These are phyloP conservation scores for Drosophila dunni DNA, from an alignment of 1,140 invertebrate species.

Conservation along the genomic window DNA sequence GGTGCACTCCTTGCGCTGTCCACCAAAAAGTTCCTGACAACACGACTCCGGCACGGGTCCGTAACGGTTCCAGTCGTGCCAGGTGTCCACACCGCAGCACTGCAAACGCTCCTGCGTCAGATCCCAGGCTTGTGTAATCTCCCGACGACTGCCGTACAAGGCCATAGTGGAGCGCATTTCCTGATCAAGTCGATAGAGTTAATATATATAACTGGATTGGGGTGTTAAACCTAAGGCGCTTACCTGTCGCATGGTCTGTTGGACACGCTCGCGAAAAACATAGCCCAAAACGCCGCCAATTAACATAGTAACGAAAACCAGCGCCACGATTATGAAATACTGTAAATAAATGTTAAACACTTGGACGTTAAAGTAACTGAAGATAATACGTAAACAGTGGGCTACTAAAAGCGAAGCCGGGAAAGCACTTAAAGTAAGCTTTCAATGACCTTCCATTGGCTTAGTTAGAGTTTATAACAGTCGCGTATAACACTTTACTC, in stretches of 20 bases:
- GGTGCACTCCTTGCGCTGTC: conserved; percentile 88
- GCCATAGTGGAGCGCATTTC: conserved; percentile 92
- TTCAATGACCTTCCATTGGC: background rate
- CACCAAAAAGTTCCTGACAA: conserved; percentile 89
- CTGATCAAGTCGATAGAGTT: conserved; percentile 49
- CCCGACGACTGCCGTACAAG: conserved; percentile 88
- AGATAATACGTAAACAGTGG: conserved; percentile 9
- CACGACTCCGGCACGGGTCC: conserved; percentile 91
- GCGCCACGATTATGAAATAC: conserved; percentile 94
- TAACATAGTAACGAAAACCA: conserved; percentile 94
- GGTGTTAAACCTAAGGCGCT: background rate
- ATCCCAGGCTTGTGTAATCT: conserved; percentile 93
- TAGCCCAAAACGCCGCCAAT: conserved; percentile 95
- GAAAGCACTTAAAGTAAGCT: background rate
- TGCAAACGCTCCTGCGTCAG: conserved; percentile 91
- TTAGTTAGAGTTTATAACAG: background rate
- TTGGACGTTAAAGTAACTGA: background rate
- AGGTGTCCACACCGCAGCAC: conserved; percentile 92
- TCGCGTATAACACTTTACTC: conserved; percentile 4
- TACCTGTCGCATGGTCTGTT: conserved; percentile 88
- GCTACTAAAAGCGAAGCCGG: background rate
- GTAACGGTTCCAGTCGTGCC: conserved; percentile 92
- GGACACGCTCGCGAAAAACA: conserved; percentile 92
- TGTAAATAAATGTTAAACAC: conserved; percentile 83
- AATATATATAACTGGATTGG: background rate